Evolutionary conservation across 23 tunicate species (phyloP), one percentile per base, ranked within the genome.

Genomic region (Halocynthia aurantium): DNA sequence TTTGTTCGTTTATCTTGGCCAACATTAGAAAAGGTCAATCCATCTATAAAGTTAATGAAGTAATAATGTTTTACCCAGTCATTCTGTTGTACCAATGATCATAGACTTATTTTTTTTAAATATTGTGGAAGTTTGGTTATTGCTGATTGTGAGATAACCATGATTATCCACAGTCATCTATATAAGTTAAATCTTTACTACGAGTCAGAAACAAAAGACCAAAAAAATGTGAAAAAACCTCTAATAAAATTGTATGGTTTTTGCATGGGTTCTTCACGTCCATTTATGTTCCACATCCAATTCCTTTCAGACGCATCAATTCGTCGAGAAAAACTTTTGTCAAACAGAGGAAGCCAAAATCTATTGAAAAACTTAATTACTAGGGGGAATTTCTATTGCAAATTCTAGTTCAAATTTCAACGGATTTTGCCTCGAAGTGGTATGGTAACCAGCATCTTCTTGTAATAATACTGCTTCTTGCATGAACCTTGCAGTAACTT

Each of bases 281-380:
- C 95, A 44, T 82, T 54, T 12, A 58, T 13, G 0, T 51, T 89
- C 96, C 89, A 89, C 22, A 77, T 56, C 96, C 96, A 89, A 6
- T 76, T 70, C 10, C 89, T 31, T 6, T 83, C 78, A 10, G 67
- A 21, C 49, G 95, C 75, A 72, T 73, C 31, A 6, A 66, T 62
- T 21, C 84, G 56, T 0, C 68, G 50, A 10, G 75, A 0, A 50
- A 67, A 13, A 31, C 44, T 31, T 8, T 71, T 50, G 63, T 84
- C 89, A 68, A 57, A 67, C 44, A 89, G 52, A 6, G 96, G 80
- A 5, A 84, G 55, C 96, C 96, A 89, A 62, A 80, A 89, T 61
- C 96, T 89, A 17, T 7, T 7, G 49, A 19, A 76, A 13, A n/a
- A 76, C 12, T 13, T 57, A 40, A 50, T 15, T 5, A 10, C 2